Base-by-base conservation (phyloP, 2,797 vertebrate genomes). In the Varecia variegata region DNA sequence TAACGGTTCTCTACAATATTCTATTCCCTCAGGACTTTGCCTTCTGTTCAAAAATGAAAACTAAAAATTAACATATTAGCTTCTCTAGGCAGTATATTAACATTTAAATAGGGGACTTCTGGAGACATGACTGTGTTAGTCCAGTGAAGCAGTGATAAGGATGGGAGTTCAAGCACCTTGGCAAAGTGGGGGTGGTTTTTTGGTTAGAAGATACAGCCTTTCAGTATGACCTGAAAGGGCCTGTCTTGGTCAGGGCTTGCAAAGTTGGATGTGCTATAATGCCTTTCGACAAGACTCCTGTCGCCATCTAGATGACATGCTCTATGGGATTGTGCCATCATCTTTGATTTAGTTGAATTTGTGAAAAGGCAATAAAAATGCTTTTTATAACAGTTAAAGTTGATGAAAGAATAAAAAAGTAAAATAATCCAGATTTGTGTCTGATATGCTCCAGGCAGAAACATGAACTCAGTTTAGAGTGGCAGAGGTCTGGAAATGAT, bases 271-370 rank as follows among this genome's bases (percentile, higher is more conserved):
- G 83, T 88, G 32, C 27, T 96, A 21, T 94, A 92, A 84, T 77
- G n/a, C 30, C 71, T 80, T 83, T 96, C 43, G 35, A 82, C 27
- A 95, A 73, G 77, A 71, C 15, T 70, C 47, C 35, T 89, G 62
- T 58, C 23, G 18, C 27, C 52, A 60, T 86, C 47, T 90, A 79
- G 47, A 92, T 93, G 85, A 70, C 17, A 88, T 71, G 14, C n/a
- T 95, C 10, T 93, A 47, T 93, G 82, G 58, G 47, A 77, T 43
- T 95, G 15, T 83, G 82, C 43, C 27, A 95, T 96, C 47, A 79
- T 96, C 52, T 96, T 77, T 95, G 50, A 94, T 76, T 96, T 86
- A 80, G 18, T 95, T 73, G 52, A 94, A 96, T 94, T 93, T 93
- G 47, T 93, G 50, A 93, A 92, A 95, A 92, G 71, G 13, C 25